Evolutionary conservation across 2,888 invertebrate genomes (phyloP), one percentile per base, ranked within the genome.

Genomic region (Apotomis betuletana): DNA sequence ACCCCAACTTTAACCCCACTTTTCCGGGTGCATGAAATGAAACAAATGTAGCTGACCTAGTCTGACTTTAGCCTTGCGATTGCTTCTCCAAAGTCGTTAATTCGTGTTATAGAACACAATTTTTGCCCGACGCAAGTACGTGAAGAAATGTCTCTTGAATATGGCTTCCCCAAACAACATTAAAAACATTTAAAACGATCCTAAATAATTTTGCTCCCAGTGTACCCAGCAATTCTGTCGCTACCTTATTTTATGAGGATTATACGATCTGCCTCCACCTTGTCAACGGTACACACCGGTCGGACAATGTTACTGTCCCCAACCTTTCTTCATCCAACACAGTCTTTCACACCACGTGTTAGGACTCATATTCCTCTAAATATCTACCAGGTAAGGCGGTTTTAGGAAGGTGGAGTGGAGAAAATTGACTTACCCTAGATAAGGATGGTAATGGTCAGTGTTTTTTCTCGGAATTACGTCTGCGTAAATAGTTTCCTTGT

Each of bases 351-450:
- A 0, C 15, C 0, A 13, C 0, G 0, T 0, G 3, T 67, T 79
- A 88, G 72, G 77, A 83, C 73, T 69, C 15, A 82, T 60, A 76
- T 73, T 85, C 38, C 62, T 27, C 38, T 76, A 52, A 52, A 8
- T 3, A 4, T 38, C 41, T 46, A 46, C 13, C 8, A 13, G 10
- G n/a, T 74, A 78, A 76, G 68, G 76, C 78, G 69, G 80, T 68
- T 73, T 73, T 75, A 74, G 77, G 76, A 83, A 79, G 82, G 85
- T 83, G 83, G 85, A 85, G 86, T 86, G 88, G 86, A 82, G 87
- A 88, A 90, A 91, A 92, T 92, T 92, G 91, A 92, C 91, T 91
- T 91, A 89, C 90, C 90, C 89, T 85, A 91, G 91, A 92, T 92
- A 91, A 91, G 89, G 84, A 87, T 86, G 86, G 90, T 91, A 89